These are phyloP conservation scores for Volucella zonaria DNA, from an alignment of 2,888 invertebrate species.

Conservation along the genomic window DNA sequence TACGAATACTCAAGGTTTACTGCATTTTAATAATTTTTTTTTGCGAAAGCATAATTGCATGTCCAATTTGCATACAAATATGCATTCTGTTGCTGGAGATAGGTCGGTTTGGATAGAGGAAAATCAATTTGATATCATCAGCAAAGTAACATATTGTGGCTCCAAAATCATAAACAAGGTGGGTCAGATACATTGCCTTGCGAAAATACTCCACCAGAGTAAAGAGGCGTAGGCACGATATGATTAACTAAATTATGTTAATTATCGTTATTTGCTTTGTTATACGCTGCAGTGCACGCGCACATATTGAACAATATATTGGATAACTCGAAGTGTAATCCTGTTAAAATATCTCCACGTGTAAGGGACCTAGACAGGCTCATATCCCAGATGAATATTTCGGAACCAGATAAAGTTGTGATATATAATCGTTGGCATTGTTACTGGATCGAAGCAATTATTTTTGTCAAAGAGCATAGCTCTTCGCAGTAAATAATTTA, in stretches of 20 bases:
- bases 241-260: conserved; percentile 71
- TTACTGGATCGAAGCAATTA: conserved; percentile 58
- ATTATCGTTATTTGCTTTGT: conserved; percentile 72
- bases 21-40: conserved; percentile 48
- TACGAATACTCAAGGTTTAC: conserved; percentile 20
- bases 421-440: conserved; percentile 55
- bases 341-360: conserved; percentile 52
- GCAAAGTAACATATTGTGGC: conserved; percentile 54
- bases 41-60: conserved; percentile 21
- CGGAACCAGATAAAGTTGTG: conserved; percentile 22
- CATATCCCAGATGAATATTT: conserved; percentile 28
- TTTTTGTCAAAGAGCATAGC: conserved; percentile 28
- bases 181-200: neutral
- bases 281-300: conserved; percentile 39
- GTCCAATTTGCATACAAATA: conserved; percentile 19
- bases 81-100: conserved; percentile 13
- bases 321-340: conserved; percentile 71
- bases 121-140: conserved; percentile 57
- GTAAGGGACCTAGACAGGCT: neutral
- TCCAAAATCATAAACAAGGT: conserved; percentile 31
- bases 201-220: conserved; percentile 26
- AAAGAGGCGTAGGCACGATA: conserved; percentile 16
- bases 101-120: conserved; percentile 35
- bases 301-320: conserved; percentile 60
- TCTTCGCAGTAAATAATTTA: conserved; percentile 40